Conservation (phyloP, 2,797 vertebrate species). For the Todus mexicanus region DNA sequence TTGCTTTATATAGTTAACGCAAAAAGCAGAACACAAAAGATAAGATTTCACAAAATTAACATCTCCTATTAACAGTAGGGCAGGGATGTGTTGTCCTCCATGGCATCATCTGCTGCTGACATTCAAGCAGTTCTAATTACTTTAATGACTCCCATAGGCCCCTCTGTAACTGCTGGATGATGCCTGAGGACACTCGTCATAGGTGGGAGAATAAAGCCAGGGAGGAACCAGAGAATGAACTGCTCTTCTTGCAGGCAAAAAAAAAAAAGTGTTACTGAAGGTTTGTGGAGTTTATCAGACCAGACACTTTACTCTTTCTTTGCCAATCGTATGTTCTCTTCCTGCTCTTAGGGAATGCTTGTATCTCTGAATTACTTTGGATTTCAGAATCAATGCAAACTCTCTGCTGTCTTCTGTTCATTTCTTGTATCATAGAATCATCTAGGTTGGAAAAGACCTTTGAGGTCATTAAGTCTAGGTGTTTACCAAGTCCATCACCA, state of each 20-base stretch:
- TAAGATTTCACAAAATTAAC: constrained; percentile 19
- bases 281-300: not conserved
- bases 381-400: not conserved
- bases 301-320: not conserved
- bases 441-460: too few relatives aligned
- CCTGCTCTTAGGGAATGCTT: not conserved
- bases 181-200: constrained; percentile 21
- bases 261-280: not conserved
- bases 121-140: constrained; percentile 37
- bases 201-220: constrained; percentile 1
- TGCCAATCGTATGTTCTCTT: not conserved
- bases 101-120: constrained; percentile 49
- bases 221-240: not conserved
- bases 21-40: constrained; percentile 13
- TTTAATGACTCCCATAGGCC: constrained; percentile 25
- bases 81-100: constrained; percentile 21
- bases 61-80: constrained; percentile 5
- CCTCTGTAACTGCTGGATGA: constrained; percentile 1
- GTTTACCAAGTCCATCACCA: too few relatives aligned
- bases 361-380: not conserved
- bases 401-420: not conserved
- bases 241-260: not conserved
- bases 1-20: not conserved
- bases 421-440: not conserved
- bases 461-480: too few relatives aligned